Percentiles rank a stretch among this genome's conserved stretches.
These are phyloP conservation scores for Timema cristinae DNA, from an alignment of 2,888 invertebrate genomes.

Conservation along the genomic window DNA sequence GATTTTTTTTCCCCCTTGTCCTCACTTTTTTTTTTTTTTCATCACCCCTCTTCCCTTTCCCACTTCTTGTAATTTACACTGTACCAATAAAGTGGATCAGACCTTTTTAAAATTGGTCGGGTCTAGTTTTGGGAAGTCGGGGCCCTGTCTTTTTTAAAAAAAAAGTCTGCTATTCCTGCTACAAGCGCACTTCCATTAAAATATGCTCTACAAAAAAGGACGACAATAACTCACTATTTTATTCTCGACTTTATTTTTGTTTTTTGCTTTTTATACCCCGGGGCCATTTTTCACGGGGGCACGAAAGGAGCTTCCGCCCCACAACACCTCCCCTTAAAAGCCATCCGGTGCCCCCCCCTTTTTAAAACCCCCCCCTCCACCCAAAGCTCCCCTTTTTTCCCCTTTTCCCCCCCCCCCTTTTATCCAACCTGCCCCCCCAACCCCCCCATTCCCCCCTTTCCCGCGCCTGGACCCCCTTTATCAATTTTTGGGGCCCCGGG, in stretches of 20 bases:
- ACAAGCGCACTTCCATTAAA: no score
- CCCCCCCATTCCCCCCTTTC: slow-evolving; percentile 19
- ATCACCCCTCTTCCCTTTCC: no score
- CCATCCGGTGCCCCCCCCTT: slow-evolving; percentile 15
- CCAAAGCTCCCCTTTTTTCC: slow-evolving; percentile 20
- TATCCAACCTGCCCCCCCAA: slow-evolving; percentile 27
- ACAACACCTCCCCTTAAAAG: slow-evolving; percentile 25
- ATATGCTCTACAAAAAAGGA: no score
- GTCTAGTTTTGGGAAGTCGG: no score
- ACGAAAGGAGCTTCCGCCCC: slow-evolving; percentile 20
- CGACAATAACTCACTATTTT: background rate
- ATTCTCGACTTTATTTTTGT: background rate
- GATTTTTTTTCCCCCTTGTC: no score
- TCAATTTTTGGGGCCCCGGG: slow-evolving; percentile 47
- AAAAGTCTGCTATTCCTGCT: no score
- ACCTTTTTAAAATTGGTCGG: no score
- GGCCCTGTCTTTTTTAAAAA: no score
- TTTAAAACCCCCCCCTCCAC: slow-evolving; percentile 24
- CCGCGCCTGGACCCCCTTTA: slow-evolving; percentile 42
- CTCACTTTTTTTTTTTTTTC: no score
- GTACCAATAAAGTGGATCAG: no score
- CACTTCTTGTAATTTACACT: no score
- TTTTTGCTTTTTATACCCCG: slow-evolving; percentile 19
- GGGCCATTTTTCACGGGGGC: slow-evolving; percentile 22
- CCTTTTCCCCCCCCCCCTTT: slow-evolving; percentile 27